Base-by-base conservation (phyloP, 1,140 invertebrate species). In the Lepidurus couesii region DNA sequence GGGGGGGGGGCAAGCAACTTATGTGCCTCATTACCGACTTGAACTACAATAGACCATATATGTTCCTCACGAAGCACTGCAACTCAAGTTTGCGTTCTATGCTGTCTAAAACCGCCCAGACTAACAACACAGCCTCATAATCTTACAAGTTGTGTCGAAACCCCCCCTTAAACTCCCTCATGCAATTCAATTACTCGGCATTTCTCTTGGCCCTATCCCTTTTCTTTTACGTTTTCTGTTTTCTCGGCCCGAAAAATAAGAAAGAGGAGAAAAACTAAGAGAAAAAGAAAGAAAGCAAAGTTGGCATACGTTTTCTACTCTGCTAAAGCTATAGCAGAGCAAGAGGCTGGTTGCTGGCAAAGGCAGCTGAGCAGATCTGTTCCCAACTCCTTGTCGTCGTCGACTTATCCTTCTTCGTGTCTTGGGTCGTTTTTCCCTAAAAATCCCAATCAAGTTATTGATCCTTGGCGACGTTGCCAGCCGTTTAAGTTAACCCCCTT, bases 361-460 rank as follows among this genome's bases (percentile, higher is more conserved):
- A 65, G 53, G 53, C 53, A 65, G 53, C 53, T 65, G 53, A 65
- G 21, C 53, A 65, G 53, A 65, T 65, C 53, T 65, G 53, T 21
- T 65, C 53, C 21, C 53, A 21, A 65, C 53, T 65, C 53, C 34
- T 65, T 65, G 13, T 65, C 53, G 53, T 65, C 53, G n/a, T 65
- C 53, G 53, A 65, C 53, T 65, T 65, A 65, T 65, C 53, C 53
- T 65, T 65, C 53, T 65, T 16, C 53, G 13, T 65, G 53, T 65
- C 53, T 65, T 65, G 53, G 53, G 13, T 65, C 53, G 16, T 65
- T 65, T 65, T 65, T 7, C 53, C 53, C 53, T 65, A 13, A 65
- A 65, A 65, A 65, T 65, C 53, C 53, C 53, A 65, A 65, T 65
- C 53, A 65, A 65, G 53, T 65, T 65, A 65, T 65, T 65, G 53